A percentile compares a stretch with the other conserved stretches of the same genome.
Evolutionary conservation across 2,888 invertebrate species (phyloP).

Genomic region (Allygus modestus): DNA sequence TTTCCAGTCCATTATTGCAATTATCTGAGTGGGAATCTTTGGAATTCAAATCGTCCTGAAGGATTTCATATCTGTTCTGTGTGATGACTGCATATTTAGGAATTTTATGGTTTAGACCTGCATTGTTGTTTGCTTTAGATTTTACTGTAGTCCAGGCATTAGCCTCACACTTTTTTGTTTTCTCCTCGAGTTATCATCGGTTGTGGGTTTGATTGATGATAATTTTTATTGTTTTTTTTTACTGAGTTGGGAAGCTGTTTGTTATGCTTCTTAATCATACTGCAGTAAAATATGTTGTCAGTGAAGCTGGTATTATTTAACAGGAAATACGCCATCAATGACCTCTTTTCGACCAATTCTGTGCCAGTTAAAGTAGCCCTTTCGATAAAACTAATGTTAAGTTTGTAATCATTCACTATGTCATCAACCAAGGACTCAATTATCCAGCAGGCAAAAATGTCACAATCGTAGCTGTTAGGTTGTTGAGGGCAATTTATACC

Average conservation of each 20-base stretch:
- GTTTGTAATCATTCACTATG: constrained; percentile 12
- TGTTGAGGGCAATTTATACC: constrained; percentile 15
- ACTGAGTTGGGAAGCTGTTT: background rate
- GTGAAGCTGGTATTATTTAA: background rate
- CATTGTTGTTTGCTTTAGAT: background rate
- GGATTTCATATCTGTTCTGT: background rate
- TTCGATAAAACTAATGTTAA: constrained; percentile 7
- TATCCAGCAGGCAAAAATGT: constrained; percentile 33
- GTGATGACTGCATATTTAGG: background rate
- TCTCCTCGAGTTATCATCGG: background rate
- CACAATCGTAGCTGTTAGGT: constrained; percentile 35
- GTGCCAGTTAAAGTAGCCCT: background rate
- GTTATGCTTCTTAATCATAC: background rate
- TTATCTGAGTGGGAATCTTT: background rate
- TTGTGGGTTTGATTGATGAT: background rate
- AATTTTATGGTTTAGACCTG: background rate
- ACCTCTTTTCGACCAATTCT: constrained; percentile 3
- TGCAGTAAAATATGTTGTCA: background rate
- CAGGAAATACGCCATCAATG: constrained; percentile 29
- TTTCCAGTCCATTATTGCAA: background rate
- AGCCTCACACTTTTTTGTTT: background rate
- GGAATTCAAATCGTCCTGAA: background rate
- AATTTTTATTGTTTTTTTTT: background rate
- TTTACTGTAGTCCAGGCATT: background rate
- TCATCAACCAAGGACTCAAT: constrained; percentile 32